Base-by-base conservation (phyloP, 2,888 invertebrate species). In the Hartigia nigra region DNA sequence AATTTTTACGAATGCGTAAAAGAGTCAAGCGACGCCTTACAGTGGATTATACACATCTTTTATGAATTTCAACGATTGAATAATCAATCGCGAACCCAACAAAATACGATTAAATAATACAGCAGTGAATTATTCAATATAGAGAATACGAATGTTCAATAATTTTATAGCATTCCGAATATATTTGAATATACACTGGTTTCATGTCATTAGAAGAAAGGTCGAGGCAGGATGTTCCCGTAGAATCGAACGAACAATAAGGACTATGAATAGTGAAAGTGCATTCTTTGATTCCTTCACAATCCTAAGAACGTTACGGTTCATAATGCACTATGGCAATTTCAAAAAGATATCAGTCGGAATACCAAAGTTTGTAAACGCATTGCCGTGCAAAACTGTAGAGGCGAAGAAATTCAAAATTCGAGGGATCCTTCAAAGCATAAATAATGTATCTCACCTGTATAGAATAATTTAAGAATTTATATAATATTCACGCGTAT, bases 191-290 rank as follows among this genome's bases (percentile, higher is more conserved):
- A 72, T 0, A 32, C 72, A 72, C 9, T 12, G 72, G 31, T 14
- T 32, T 32, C 34, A 12, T 5, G 31, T 34, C 31, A 72, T 72
- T 31, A 14, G 12, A 72, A 72, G 14, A 32, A 31, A 34, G 72
- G 34, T 72, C 72, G 34, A 31, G 31, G 4, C 34, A 72, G 34
- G 34, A 32, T 31, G 34, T 31, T 72, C 9, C 31, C 9, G 34
- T 72, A 34, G 72, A 72, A 72, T 72, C 31, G 12, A 72, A 32
- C 72, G 72, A 72, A 23, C 72, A 72, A 34, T 34, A 72, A 72
- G 32, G 23, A 55, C 23, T 55, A 23, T 23, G 55, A 55, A 23
- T 5, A 55, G 55, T 55, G 55, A 55, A 55, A 55, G 55, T 55
- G 55, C 55, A 55, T 55, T 55, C 55, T 55, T 55, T 55, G 9